Evolutionary conservation across 2,113 vertebrate species (phyloP), one percentile per base, ranked within the genome.

Genomic region (Clupea harengus): DNA sequence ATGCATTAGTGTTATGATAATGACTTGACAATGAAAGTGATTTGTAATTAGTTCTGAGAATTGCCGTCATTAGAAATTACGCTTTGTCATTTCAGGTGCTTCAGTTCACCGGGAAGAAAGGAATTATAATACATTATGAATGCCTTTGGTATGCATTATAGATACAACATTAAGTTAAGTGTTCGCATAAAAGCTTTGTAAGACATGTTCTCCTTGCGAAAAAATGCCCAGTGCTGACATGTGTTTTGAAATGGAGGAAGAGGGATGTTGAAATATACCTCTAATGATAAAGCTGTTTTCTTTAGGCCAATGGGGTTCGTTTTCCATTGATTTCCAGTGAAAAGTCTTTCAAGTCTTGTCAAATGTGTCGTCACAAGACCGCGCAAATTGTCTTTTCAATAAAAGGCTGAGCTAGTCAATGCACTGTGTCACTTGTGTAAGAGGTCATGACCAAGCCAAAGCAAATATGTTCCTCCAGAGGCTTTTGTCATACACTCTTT

Each of bases 111-210:
- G 39, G 28, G 25, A 32, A 39, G 72, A 15, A 78, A 13, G 28
- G 28, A 39, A 78, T 78, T 39, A 78, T 78, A 78, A 78, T 78
- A 39, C 72, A 78, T 78, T 78, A 78, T 78, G 72, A 39, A 78
- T 78, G 28, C 10, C 25, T 32, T 17, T 4, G 32, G 72, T 78
- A 78, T 78, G 72, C 72, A 78, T 78, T 78, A 78, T 78, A 32
- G 28, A 78, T 78, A 15, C 32, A 32, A 32, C 72, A 78, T 44
- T 78, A 78, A 78, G 11, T 39, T 15, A 32, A 78, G 64, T 32
- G 28, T 28, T 78, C 32, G 3, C 32, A 78, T 39, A 78, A 78
- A 78, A 39, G 72, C 72, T 39, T 78, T 78, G 39, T 78, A 44
- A 15, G 72, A 78, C 72, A 32, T 78, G 72, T 32, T 32, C 72